Evolutionary conservation across 2,797 vertebrate species (phyloP).

Genomic region (Gallirallus australis): DNA sequence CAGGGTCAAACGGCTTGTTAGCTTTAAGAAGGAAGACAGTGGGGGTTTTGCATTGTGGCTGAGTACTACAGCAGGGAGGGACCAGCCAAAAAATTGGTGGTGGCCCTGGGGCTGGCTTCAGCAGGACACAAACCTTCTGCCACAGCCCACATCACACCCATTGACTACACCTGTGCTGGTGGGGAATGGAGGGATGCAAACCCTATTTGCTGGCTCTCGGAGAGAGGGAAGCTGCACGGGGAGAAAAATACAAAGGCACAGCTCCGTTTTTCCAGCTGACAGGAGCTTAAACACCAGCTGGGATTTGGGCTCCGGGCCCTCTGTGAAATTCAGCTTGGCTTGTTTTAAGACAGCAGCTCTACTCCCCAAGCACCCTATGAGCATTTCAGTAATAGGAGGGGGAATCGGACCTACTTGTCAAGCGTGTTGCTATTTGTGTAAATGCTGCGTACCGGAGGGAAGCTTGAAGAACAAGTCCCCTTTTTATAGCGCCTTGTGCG

Average conservation of each 20-base stretch:
- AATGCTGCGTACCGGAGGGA: conserved; percentile 1
- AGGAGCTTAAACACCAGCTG: neutral
- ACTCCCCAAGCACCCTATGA: neutral
- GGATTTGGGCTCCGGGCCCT: conserved; percentile 13
- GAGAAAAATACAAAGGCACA: neutral
- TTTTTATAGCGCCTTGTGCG: conserved; percentile 30
- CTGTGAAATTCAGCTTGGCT: conserved; percentile 6
- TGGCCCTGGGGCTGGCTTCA: neutral
- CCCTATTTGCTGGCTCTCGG: accelerated
- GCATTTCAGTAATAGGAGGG: neutral
- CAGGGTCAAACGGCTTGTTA: conserved; percentile 48
- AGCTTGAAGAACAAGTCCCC: conserved; percentile 70
- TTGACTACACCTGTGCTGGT: accelerated
- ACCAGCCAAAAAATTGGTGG: neutral
- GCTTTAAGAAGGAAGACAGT: conserved; percentile 52
- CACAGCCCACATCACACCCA: neutral
- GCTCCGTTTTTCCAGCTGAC: conserved; percentile 23
- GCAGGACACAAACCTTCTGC: neutral
- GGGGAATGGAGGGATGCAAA: neutral
- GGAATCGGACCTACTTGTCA: conserved; percentile 11
- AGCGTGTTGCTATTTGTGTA: conserved; percentile 44
- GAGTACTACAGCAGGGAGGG: accelerated
- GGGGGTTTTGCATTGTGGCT: neutral
- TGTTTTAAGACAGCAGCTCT: neutral
- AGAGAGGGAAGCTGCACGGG: neutral